phyloP scores from a whole-genome alignment of 2,888 invertebrate species.

The Girardia tigrina region DNA sequence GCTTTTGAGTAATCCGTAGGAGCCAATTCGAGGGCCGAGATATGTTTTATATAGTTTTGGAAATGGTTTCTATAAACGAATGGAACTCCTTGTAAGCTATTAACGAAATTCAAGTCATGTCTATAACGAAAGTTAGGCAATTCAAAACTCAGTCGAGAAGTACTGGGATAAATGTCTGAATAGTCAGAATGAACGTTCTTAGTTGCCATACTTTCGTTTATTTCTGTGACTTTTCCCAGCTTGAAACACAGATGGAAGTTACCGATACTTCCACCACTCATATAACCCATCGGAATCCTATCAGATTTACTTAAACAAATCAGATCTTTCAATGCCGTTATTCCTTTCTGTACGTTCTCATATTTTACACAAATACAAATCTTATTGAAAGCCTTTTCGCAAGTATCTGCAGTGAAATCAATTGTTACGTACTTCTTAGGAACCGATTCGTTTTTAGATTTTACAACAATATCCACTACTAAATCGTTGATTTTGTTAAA shows the following conservation, averaged over 20 bases:
- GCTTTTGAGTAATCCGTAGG: neutral
- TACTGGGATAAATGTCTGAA: neutral
- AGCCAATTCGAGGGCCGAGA: neutral
- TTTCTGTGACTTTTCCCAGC: neutral
- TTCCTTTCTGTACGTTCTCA: neutral
- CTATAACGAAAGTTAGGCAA: neutral
- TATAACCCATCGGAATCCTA: neutral
- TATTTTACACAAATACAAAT: constrained; percentile 10
- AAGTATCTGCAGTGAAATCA: neutral
- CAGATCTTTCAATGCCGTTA: neutral
- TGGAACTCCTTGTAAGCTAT: neutral
- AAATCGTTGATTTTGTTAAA: neutral
- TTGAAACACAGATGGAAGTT: neutral
- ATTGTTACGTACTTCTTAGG: neutral
- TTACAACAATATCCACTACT: neutral
- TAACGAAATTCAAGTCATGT: neutral
- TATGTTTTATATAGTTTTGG: neutral
- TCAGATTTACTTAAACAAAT: neutral
- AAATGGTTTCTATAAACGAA: neutral
- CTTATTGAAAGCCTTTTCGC: neutral
- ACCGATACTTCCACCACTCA: neutral
- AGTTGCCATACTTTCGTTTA: neutral
- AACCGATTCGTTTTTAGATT: neutral
- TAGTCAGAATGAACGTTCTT: neutral
- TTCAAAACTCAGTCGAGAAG: neutral